Evolutionary conservation across 1,140 invertebrate genomes (phyloP).

Genomic region (Phortica variegata): DNA sequence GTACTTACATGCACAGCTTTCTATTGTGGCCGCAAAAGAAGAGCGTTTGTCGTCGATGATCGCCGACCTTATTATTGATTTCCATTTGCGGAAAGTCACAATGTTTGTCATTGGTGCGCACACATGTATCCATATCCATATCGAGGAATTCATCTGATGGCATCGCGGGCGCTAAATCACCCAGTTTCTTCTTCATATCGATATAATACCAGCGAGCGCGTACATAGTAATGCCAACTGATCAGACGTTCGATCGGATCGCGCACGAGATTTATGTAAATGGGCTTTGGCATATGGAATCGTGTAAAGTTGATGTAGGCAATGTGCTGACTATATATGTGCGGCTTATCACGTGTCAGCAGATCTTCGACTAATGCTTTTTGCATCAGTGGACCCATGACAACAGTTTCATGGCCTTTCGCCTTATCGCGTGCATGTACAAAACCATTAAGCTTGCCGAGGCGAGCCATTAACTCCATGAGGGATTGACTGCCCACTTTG

Average conservation of each 20-base stretch:
- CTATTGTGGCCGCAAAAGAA: slow-evolving; percentile 86
- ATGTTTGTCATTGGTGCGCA: slow-evolving; percentile 75
- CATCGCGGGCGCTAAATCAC: slow-evolving; percentile 73
- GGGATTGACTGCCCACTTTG: slow-evolving; percentile 84
- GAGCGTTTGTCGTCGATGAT: slow-evolving; percentile 77
- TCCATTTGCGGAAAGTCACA: slow-evolving; percentile 79
- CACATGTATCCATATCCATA: slow-evolving; percentile 88
- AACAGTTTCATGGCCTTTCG: slow-evolving; percentile 82
- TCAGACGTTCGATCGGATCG: slow-evolving; percentile 85
- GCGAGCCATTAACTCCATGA: slow-evolving; percentile 79
- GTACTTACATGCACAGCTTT: slow-evolving; percentile 79
- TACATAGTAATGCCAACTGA: slow-evolving; percentile 86
- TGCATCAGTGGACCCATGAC: slow-evolving; percentile 74
- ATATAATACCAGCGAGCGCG: slow-evolving; percentile 86
- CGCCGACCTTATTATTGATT: slow-evolving; percentile 77
- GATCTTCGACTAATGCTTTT: slow-evolving; percentile 59
- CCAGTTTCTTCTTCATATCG: slow-evolving; percentile 82
- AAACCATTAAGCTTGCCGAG: slow-evolving; percentile 77
- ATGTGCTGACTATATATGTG: slow-evolving; percentile 58
- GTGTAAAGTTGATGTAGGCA: slow-evolving; percentile 56
- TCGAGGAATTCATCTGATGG: slow-evolving; percentile 81
- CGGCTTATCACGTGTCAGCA: slow-evolving; percentile 60
- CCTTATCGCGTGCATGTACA: slow-evolving; percentile 77
- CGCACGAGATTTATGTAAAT: slow-evolving; percentile 88
- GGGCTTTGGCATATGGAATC: slow-evolving; percentile 75